phyloP scores from a whole-genome alignment of 2,888 invertebrate species.

The Exocentrus adspersus region DNA sequence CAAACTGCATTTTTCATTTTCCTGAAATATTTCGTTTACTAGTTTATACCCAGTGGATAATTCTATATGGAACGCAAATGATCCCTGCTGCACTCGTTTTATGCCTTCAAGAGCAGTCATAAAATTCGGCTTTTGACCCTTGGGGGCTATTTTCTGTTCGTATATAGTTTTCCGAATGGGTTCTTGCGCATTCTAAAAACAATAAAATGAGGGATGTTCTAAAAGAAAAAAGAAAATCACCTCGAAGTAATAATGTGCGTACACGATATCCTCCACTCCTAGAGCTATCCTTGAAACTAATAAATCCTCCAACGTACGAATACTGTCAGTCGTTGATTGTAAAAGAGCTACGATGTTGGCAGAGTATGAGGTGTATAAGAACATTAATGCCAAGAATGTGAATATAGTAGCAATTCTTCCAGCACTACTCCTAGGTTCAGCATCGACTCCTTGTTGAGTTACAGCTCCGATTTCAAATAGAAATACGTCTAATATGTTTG shows the following conservation, averaged over 20 bases:
- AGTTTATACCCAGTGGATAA: constrained; percentile 73
- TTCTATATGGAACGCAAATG: constrained; percentile 77
- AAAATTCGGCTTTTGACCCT: constrained; percentile 68
- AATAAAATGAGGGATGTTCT: no score
- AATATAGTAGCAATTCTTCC: constrained; percentile 62
- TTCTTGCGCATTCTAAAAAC: constrained; percentile 70
- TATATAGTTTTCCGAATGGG: constrained; percentile 70
- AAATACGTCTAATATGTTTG: constrained; percentile 52
- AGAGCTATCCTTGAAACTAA: constrained; percentile 69
- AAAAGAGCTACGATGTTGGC: constrained; percentile 75
- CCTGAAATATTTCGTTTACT: constrained; percentile 73
- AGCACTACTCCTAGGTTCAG: constrained; percentile 62
- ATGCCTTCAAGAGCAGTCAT: constrained; percentile 71
- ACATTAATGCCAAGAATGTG: constrained; percentile 63
- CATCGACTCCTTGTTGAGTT: constrained; percentile 64
- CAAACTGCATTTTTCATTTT: constrained; percentile 77
- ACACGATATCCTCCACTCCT: constrained; percentile 70
- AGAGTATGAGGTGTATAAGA: constrained; percentile 73
- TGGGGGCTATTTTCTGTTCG: constrained; percentile 70
- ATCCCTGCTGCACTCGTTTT: constrained; percentile 67
- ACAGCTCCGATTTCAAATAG: constrained; percentile 64
- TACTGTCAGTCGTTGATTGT: constrained; percentile 70
- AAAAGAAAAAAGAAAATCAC: no score
- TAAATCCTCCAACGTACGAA: constrained; percentile 68
- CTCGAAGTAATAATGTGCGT: constrained; percentile 70